Base-by-base conservation (phyloP, 2,888 invertebrate genomes). In the Meloe dianella region DNA sequence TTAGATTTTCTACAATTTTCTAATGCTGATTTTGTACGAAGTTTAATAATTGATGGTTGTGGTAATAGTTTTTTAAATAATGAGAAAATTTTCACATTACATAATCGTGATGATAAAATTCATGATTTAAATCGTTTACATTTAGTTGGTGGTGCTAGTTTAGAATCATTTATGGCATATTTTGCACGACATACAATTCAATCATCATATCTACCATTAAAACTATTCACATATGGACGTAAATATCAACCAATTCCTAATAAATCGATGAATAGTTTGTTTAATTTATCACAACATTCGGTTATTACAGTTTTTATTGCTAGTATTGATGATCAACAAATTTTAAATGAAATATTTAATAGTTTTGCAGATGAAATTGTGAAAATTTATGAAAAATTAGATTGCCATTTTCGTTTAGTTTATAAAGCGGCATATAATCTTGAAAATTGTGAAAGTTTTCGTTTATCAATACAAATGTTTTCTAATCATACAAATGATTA, bases 11-110 rank as follows among this genome's bases (percentile, higher is more conserved):
- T 86, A 0, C 89, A 89, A 76, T 89, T 92, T 75, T 89, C 91
- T 0, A 93, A 93, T 81, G 87, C 93, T 0, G 94, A 95, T 83
- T 94, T 95, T 84, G 87, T 89, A 6, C 89, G 91, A 64, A 92
- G 91, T 78, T 83, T 92, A 1, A 84, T 95, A 4, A 84, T 93
- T 7, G 94, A 95, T 84, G 94, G 92, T 59, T 88, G 90, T 75
- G 91, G 91, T 2, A 78, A 84, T 35, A 85, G 89, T 76, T 88
- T 89, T 54, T 85, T 86, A 2, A 84, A 89, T 73, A 83, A 87
- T 0, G 76, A 84, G 38, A 77, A 83, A n/a, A 84, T 87, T 10
- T 91, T 91, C 73, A 87, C 90, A 62, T 78, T 92, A 41, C 84
- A 88, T 71, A 85, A 88, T 67, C 86, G 87, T 57, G 87, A 87